Conservation (phyloP, 2,888 invertebrate genomes). For the Acrocera orbiculus region DNA sequence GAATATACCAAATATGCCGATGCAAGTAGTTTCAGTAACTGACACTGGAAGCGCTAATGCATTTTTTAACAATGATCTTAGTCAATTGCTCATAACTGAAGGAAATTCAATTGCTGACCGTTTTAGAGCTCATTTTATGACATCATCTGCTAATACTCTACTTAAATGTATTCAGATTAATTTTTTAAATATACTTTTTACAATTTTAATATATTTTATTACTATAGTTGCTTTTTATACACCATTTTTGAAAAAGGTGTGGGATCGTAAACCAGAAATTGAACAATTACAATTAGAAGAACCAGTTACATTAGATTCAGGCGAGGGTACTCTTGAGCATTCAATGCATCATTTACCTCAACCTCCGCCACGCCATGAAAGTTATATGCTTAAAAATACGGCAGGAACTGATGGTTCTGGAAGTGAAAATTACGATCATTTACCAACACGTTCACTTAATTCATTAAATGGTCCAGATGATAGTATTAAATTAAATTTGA, state of each 20-base stretch:
- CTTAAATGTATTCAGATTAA: constrained; percentile 50
- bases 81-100: constrained; percentile 79
- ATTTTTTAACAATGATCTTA: constrained; percentile 76
- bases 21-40: constrained; percentile 86
- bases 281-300: constrained; percentile 84
- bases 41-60: constrained; percentile 78
- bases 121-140: constrained; percentile 81
- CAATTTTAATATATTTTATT: background rate
- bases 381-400: constrained; percentile 53
- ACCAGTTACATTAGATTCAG: constrained; percentile 40
- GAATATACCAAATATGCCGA: constrained; percentile 81
- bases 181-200: background rate
- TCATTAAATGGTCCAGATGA: constrained; percentile 39
- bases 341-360: constrained; percentile 43
- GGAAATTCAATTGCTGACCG: constrained; percentile 84
- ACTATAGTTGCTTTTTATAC: constrained; percentile 76
- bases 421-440: constrained; percentile 48
- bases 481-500: constrained; percentile 34
- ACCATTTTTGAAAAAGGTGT: constrained; percentile 90
- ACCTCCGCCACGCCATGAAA: constrained; percentile 58
- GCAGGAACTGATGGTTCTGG: constrained; percentile 36
- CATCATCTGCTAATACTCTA: constrained; percentile 66
- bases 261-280: constrained; percentile 90
- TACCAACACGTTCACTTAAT: constrained; percentile 35
- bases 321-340: constrained; percentile 53